Evolutionary conservation across 2,113 vertebrate genomes (phyloP), one percentile per base, ranked within the genome.

Genomic region (Ciconia maguari): DNA sequence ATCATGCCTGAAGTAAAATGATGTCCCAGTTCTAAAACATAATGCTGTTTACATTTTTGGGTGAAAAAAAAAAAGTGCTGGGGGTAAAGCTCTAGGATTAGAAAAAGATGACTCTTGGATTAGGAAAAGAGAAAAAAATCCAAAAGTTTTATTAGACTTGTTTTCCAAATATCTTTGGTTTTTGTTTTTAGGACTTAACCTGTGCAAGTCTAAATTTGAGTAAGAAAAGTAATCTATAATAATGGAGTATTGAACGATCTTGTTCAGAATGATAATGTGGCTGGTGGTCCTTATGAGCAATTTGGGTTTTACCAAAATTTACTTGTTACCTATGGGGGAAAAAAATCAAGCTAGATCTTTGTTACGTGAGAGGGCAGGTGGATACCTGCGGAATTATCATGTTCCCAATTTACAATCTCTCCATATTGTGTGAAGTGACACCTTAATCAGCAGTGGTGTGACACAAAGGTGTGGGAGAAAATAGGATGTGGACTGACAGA

Each of bases 331-430:
- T 46, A 11, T 80, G 29, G 54, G 41, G 52, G 15, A 60, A 36
- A 64, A 22, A 51, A 76, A 24, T 30, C 6, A 70, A 70, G 11
- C 5, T 62, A 1, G 1, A 3, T 51, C 20, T 87, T 58, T 49
- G 6, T 69, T 49, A 4, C 0, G 0, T 24, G 38, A 24, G 19
- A 57, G 34, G 18, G 13, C 2, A 51, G 27, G 20, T 22, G 25
- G n/a, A 11, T 48, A 46, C 11, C 57, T 17, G 11, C 0, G 1
- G 38, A 42, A 55, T 49, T 54, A 41, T 22, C 12, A 1, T 0
- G 1, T 49, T 48, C 51, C 55, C 1, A 44, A 13, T 20, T 66
- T 64, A 52, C 42, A 65, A 4, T 6, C 8, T 25, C 9, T 75
- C 21, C 3, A 1, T 38, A 16, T 4, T 5, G 1, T 62, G 29